Evolutionary conservation across 2,888 invertebrate species (phyloP).

Genomic region (Lymantria monacha): DNA sequence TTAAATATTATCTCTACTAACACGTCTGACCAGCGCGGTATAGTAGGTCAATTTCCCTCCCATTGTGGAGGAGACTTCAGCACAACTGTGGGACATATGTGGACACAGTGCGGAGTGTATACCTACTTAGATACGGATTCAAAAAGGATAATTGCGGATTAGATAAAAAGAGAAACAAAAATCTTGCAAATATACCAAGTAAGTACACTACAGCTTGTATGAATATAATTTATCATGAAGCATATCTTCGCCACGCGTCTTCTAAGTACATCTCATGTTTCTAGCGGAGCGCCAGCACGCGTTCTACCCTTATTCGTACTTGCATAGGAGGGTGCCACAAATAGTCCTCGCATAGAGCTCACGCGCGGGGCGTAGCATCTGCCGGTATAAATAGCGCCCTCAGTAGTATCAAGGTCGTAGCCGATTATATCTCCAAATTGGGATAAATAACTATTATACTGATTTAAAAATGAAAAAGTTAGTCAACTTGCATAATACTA

Average conservation of each 20-base stretch:
- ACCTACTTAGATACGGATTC: too few species aligned
- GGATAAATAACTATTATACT: constrained; percentile 11
- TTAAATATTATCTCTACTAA: too few species aligned
- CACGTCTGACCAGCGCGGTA: too few species aligned
- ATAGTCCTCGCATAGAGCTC: constrained; percentile 45
- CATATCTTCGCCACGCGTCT: constrained; percentile 29
- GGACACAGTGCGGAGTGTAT: too few species aligned
- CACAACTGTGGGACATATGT: too few species aligned
- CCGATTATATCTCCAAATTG: constrained; percentile 52
- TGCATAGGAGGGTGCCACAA: constrained; percentile 49
- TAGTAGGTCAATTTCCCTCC: too few species aligned
- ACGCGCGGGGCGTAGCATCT: constrained; percentile 73
- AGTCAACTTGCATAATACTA: too few species aligned
- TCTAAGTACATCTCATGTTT: constrained; percentile 27
- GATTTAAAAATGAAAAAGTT: not conserved
- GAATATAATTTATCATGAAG: constrained; percentile 1
- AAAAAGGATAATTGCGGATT: too few species aligned
- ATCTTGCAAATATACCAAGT: too few species aligned
- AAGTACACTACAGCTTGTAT: too few species aligned
- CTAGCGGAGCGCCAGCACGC: constrained; percentile 26
- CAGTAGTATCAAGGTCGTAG: constrained; percentile 79
- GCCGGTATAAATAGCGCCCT: constrained; percentile 74
- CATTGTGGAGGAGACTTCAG: too few species aligned
- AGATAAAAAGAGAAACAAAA: too few species aligned
- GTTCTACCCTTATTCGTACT: constrained; percentile 5